phyloP scores from a whole-genome alignment of 2,797 vertebrate species.

The Anguilla marmorata region DNA sequence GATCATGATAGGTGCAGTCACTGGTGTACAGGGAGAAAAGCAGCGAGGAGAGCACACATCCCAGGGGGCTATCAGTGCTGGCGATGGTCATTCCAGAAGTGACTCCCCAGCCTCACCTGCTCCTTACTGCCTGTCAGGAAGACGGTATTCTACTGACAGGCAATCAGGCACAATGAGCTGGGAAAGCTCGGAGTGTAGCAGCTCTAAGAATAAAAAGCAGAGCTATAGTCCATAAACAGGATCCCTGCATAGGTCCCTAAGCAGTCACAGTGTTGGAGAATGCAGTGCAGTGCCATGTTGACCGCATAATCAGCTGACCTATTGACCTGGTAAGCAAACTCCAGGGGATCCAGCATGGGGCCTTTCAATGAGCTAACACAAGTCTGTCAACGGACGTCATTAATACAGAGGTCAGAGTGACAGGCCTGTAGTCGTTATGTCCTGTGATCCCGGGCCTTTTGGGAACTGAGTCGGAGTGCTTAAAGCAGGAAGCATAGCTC shows the following conservation, averaged over 20 bases:
- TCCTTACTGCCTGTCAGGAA: background rate
- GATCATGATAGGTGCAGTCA: background rate
- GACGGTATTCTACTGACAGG: background rate
- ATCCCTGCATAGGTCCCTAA: background rate
- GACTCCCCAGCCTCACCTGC: background rate
- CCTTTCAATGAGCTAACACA: background rate
- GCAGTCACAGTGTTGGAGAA: background rate
- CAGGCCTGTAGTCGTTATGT: slow-evolving; percentile 18
- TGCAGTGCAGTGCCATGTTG: background rate
- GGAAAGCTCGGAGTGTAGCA: background rate
- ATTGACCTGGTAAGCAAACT: background rate
- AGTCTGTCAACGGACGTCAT: slow-evolving; percentile 17
- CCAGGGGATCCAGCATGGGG: background rate
- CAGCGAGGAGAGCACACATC: background rate
- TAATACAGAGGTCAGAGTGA: slow-evolving; percentile 18
- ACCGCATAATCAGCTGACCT: background rate
- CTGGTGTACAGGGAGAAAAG: background rate
- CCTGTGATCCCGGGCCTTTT: background rate
- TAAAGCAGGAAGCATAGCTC: background rate
- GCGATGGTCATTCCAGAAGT: background rate
- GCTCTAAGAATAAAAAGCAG: background rate
- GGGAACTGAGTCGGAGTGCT: background rate
- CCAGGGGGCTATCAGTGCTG: background rate
- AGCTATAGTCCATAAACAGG: slow-evolving; percentile 4
- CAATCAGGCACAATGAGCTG: background rate